Percentiles rank a stretch among this genome's conserved stretches.
These are phyloP conservation scores for Ferdinandea cuprea DNA, from an alignment of 2,888 invertebrate genomes.

Conservation along the genomic window DNA sequence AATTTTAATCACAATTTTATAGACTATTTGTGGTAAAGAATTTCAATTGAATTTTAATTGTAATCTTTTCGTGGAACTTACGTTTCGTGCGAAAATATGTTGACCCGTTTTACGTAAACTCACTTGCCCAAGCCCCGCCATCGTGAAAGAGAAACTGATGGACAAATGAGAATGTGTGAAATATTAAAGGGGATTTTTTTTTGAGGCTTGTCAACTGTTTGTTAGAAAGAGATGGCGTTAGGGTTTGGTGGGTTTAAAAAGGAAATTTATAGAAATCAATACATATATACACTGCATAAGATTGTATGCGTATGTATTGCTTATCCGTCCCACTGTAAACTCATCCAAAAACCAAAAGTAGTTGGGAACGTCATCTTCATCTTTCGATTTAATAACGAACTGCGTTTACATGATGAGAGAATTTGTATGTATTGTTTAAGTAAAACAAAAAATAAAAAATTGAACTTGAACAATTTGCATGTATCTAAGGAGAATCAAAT, in stretches of 20 bases:
- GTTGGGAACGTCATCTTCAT: no score
- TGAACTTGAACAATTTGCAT: no score
- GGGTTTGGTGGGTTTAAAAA: not conserved
- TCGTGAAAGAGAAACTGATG: slow-evolving; percentile 80
- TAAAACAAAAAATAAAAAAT: no score
- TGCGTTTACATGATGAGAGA: no score
- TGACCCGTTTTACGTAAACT: slow-evolving; percentile 83
- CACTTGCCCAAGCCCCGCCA: slow-evolving; percentile 86
- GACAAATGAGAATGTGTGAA: slow-evolving; percentile 65
- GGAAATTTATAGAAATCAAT: not conserved
- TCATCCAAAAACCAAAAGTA: no score
- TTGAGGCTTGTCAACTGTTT: not conserved
- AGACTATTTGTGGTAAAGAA: not conserved
- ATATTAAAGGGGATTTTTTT: slow-evolving; percentile 47
- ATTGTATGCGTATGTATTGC: no score
- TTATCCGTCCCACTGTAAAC: no score
- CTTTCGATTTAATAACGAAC: no score
- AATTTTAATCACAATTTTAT: slow-evolving; percentile 11
- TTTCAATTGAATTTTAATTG: slow-evolving; percentile 13
- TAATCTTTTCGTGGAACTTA: slow-evolving; percentile 79
- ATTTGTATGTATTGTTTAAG: no score
- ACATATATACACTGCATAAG: no score
- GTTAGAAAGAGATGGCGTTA: slow-evolving; percentile 39
- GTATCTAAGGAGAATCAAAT: no score
- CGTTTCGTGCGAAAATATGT: slow-evolving; percentile 81